Base-by-base conservation (phyloP, 2,888 invertebrate genomes). In the Trisateles emortualis region DNA sequence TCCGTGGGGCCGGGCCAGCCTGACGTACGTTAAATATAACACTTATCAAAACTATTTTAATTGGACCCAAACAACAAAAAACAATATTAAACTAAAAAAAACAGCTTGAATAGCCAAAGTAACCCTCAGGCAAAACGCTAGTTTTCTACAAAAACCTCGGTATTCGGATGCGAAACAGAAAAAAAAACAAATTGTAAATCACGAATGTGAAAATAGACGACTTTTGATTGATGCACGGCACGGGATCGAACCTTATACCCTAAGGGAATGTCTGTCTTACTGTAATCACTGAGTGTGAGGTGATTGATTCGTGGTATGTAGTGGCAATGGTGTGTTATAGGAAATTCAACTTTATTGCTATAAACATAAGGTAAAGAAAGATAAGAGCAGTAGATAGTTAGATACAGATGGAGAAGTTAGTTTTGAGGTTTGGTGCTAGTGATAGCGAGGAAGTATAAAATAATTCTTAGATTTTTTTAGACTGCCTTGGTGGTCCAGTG, bases 201-300 rank as follows among this genome's bases (percentile, higher is more conserved):
- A 72, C 67, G 69, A 64, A 59, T 68, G 64, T 68, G 72, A 83
- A 84, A 86, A 84, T 76, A 84, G 80, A 84, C 59, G 67, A 79
- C 40, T 71, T 73, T 78, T 88, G 89, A 88, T 88, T 84, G 84
- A 88, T 88, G 85, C 75, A 64, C 70, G 64, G 64, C 68, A 77
- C 67, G 68, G 68, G 64, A 78, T 78, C 76, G 78, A 79, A 81
- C 75, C 68, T 46, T 40, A 49, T 66, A 74, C 80, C 83, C 76
- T 26, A 51, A 60, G 66, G 79, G 78, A 65, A 74, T 55, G 68
- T 74, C 69, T 66, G 64, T 59, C 70, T 59, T 48, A 54, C 61
- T 63, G 57, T 79, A 78, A 81, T 77, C 68, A 76, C 72, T 67
- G 66, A 51, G 68, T 65, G 67, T 71, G 64, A 62, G 56, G 47